phyloP scores from a whole-genome alignment of 2,797 vertebrate genomes.

The Limnodromus scolopaceus region DNA sequence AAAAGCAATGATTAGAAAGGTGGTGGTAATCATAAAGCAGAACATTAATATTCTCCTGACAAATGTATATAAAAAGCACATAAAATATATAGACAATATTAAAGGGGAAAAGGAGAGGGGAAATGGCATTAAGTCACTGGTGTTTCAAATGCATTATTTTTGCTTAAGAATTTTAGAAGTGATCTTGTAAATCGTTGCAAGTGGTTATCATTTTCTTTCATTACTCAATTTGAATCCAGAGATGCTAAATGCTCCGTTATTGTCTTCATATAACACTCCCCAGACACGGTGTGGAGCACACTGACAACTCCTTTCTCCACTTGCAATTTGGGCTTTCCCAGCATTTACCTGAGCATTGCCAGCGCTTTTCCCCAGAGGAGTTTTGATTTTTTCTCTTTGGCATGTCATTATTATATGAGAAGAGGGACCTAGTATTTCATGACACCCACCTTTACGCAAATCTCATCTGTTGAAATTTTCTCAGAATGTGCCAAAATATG shows the following conservation, averaged over 20 bases:
- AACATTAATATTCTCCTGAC: slow-evolving; percentile 70
- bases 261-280: not conserved
- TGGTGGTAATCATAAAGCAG: slow-evolving; percentile 60
- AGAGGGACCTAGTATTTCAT: not conserved
- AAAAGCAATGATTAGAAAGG: slow-evolving; percentile 75
- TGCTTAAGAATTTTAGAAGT: slow-evolving; percentile 16
- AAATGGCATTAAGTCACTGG: not conserved
- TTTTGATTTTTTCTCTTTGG: not conserved
- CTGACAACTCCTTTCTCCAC: not conserved
- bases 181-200: not conserved
- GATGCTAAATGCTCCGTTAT: not conserved
- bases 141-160: slow-evolving; percentile 23
- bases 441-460: slow-evolving; percentile 12
- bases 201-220: slow-evolving; percentile 23
- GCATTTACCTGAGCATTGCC: not conserved
- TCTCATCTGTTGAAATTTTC: slow-evolving; percentile 37
- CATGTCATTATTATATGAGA: not conserved
- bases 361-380: not conserved
- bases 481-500: not conserved
- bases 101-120: not conserved
- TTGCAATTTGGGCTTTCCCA: not conserved
- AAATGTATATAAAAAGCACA: slow-evolving; percentile 44
- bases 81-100: slow-evolving; percentile 18
- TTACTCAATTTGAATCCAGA: not conserved
- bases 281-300: not conserved